Evolutionary conservation across 2,797 vertebrate species (phyloP).

Genomic region (Australoheros facetus): DNA sequence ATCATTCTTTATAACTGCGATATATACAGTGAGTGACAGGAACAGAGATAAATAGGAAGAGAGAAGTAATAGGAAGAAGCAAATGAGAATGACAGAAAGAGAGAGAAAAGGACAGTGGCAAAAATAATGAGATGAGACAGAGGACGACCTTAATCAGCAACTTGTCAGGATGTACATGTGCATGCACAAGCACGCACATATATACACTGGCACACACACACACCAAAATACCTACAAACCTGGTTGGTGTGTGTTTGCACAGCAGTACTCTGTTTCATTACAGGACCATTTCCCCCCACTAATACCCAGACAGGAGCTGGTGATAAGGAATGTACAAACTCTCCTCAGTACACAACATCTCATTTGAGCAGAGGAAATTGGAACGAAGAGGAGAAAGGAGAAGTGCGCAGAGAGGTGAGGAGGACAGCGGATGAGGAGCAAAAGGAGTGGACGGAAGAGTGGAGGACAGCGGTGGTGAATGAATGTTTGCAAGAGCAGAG

Average conservation of each 20-base stretch:
- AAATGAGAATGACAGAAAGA: conserved; percentile 25
- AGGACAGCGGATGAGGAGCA: conserved; percentile 54
- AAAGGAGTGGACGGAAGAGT: conserved; percentile 43
- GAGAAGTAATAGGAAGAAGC: conserved; percentile 30
- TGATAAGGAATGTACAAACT: conserved; percentile 75
- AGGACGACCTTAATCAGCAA: conserved; percentile 69
- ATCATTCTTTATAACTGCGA: not conserved
- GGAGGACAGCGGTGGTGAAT: conserved; percentile 34
- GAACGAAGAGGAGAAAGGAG: conserved; percentile 71
- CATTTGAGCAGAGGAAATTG: conserved; percentile 79
- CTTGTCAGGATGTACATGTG: not conserved
- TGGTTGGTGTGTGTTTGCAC: conserved; percentile 53
- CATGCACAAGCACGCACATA: not conserved
- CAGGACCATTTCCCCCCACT: conserved; percentile 65
- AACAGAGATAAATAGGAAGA: conserved; percentile 28
- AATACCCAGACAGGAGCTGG: conserved; percentile 67
- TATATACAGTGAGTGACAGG: conserved; percentile 23
- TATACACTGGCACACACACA: not conserved
- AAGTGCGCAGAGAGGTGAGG: conserved; percentile 56
- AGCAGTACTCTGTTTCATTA: conserved; percentile 71
- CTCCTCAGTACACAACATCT: conserved; percentile 74
- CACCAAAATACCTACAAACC: conserved; percentile 33
- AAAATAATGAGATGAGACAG: conserved; percentile 63
- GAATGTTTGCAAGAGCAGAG: conserved; percentile 55
- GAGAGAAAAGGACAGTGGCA: conserved; percentile 29